Evolutionary conservation across 2,797 vertebrate species (phyloP).

Genomic region (Poeciliopsis gracilis): DNA sequence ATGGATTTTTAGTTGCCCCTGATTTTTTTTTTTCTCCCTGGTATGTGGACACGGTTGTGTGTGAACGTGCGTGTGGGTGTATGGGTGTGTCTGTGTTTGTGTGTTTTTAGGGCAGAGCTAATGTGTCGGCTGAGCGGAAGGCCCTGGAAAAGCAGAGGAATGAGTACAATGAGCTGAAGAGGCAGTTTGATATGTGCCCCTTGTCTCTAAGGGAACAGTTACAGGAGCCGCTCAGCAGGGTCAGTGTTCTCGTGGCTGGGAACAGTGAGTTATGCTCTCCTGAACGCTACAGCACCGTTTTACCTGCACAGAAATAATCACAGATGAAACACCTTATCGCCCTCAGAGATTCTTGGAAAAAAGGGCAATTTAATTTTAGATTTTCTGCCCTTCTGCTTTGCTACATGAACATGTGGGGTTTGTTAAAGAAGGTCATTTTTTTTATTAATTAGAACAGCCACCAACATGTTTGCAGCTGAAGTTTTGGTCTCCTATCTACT

Average conservation of each 20-base stretch:
- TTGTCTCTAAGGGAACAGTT: slow-evolving; percentile 97
- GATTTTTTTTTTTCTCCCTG: slow-evolving; percentile 52
- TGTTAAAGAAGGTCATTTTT: neutral
- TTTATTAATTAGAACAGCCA: neutral
- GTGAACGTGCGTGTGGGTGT: slow-evolving; percentile 20
- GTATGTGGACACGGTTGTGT: slow-evolving; percentile 36
- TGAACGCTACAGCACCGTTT: slow-evolving; percentile 56
- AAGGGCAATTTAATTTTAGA: slow-evolving; percentile 37
- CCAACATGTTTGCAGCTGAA: slow-evolving; percentile 26
- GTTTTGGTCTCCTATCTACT: neutral
- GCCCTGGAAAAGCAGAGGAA: slow-evolving; percentile 93
- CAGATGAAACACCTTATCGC: slow-evolving; percentile 54
- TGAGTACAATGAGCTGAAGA: slow-evolving; percentile 95
- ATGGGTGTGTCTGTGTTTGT: slow-evolving; percentile 73
- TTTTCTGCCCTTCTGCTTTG: slow-evolving; percentile 41
- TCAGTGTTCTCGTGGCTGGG: slow-evolving; percentile 88
- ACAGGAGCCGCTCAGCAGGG: slow-evolving; percentile 97
- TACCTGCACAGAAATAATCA: slow-evolving; percentile 41
- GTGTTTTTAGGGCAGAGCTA: slow-evolving; percentile 95
- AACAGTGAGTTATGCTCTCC: slow-evolving; percentile 75
- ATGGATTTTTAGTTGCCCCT: slow-evolving; percentile 63
- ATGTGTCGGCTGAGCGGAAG: slow-evolving; percentile 94
- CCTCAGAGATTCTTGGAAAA: slow-evolving; percentile 34
- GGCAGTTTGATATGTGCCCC: slow-evolving; percentile 97
- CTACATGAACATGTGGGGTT: slow-evolving; percentile 25